Evolutionary conservation across 2,888 invertebrate species (phyloP).

Genomic region (Scaptomyza caliginosa): DNA sequence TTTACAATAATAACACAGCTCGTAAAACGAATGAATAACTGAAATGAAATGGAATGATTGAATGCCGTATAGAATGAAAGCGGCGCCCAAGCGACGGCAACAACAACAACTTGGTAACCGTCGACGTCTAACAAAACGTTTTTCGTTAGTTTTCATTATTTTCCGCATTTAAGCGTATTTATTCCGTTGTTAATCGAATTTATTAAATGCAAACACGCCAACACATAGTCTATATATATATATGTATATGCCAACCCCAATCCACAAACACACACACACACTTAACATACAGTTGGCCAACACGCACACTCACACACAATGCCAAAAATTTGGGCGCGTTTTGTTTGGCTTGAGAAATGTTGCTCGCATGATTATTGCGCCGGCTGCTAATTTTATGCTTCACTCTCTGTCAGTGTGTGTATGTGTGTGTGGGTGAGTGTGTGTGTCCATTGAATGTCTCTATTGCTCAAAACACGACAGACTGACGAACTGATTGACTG

Average conservation of each 20-base stretch:
- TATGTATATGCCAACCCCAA: slow-evolving; percentile 10
- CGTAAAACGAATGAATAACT: slow-evolving; percentile 77
- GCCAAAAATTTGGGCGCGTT: slow-evolving; percentile 64
- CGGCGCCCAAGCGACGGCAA: slow-evolving; percentile 61
- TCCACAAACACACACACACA: slow-evolving; percentile 18
- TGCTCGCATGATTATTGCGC: slow-evolving; percentile 71
- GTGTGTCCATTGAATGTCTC: slow-evolving; percentile 59
- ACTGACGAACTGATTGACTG: neutral
- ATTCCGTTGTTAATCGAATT: slow-evolving; percentile 82
- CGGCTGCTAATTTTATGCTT: slow-evolving; percentile 73
- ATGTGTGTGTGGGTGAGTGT: neutral
- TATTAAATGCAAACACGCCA: slow-evolving; percentile 82
- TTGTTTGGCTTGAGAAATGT: slow-evolving; percentile 73
- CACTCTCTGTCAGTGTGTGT: slow-evolving; percentile 6
- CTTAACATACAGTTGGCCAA: slow-evolving; percentile 19
- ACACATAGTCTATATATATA: slow-evolving; percentile 30
- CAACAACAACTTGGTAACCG: slow-evolving; percentile 15
- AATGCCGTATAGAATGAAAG: slow-evolving; percentile 75
- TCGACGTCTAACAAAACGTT: slow-evolving; percentile 75
- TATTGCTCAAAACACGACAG: slow-evolving; percentile 27
- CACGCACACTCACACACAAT: slow-evolving; percentile 61
- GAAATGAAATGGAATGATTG: slow-evolving; percentile 75
- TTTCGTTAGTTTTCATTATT: slow-evolving; percentile 81
- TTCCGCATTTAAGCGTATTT: slow-evolving; percentile 81
- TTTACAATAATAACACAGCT: slow-evolving; percentile 81